Conservation (phyloP, 2,113 vertebrate species). For the Centropristis striata region DNA sequence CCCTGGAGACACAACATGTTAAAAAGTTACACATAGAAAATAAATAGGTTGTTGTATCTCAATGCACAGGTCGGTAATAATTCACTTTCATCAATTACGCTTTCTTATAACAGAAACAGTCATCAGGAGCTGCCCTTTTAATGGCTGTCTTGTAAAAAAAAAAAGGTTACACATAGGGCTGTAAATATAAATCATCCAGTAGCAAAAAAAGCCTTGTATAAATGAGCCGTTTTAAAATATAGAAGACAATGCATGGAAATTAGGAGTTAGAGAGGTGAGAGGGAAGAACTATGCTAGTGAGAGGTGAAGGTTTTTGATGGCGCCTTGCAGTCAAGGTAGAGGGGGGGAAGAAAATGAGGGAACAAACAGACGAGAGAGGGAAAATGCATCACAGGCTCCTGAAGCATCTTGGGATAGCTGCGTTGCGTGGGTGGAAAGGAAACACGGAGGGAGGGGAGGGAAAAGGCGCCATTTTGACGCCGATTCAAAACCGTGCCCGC, state of each 20-base stretch:
- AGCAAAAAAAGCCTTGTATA: neutral
- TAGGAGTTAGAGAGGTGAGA: neutral
- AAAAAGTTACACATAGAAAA: slow-evolving; percentile 26
- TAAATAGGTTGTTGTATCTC: slow-evolving; percentile 16
- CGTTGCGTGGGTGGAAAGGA: slow-evolving; percentile 58
- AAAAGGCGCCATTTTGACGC: slow-evolving; percentile 80
- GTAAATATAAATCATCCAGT: slow-evolving; percentile 7
- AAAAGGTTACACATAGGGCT: slow-evolving; percentile 25
- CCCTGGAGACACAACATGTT: slow-evolving; percentile 11
- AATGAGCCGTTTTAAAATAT: neutral
- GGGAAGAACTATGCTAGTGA: neutral
- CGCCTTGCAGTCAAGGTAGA: slow-evolving; percentile 53
- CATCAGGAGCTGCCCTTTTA: slow-evolving; percentile 18
- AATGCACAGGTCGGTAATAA: slow-evolving; percentile 11
- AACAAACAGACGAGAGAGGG: slow-evolving; percentile 34
- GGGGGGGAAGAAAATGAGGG: slow-evolving; percentile 50
- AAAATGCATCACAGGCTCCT: slow-evolving; percentile 69
- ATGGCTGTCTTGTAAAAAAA: slow-evolving; percentile 37
- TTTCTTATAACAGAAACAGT: slow-evolving; percentile 38
- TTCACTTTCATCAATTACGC: slow-evolving; percentile 32
- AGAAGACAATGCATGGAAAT: neutral
- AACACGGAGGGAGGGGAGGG: slow-evolving; percentile 47
- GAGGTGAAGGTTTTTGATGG: slow-evolving; percentile 20
- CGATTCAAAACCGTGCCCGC: slow-evolving; percentile 63
- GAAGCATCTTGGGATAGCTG: slow-evolving; percentile 76